Conservation (phyloP, 2,113 vertebrate species). For the Nesogale talazaci region DNA sequence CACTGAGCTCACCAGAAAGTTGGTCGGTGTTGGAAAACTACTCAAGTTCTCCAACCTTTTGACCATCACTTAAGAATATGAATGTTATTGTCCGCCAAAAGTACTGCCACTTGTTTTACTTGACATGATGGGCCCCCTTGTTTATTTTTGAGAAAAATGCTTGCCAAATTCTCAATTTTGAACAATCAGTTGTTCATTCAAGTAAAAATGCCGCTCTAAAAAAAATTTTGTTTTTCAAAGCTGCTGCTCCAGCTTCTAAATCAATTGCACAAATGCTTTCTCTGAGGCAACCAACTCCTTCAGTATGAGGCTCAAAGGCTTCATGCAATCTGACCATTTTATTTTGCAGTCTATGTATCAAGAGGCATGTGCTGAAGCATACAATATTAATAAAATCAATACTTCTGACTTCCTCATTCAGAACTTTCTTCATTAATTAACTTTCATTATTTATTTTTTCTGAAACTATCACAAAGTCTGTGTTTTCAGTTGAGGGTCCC, state of each 20-base stretch:
- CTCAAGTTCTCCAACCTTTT: not conserved
- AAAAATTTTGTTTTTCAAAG: too few species aligned
- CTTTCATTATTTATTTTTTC: not conserved
- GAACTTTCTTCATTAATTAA: not conserved
- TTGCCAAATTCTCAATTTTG: not conserved
- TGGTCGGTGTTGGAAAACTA: not conserved
- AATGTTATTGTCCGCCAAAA: not conserved
- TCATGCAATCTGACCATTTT: not conserved
- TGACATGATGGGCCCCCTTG: not conserved
- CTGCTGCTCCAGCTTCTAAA: not conserved
- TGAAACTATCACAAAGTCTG: not conserved
- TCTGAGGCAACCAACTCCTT: not conserved
- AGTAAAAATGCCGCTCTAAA: not conserved
- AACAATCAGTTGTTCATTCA: not conserved
- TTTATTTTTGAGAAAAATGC: slow-evolving; percentile 14
- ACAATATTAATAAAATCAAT: not conserved
- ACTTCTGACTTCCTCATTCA: not conserved
- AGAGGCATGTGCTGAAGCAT: not conserved
- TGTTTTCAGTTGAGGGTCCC: too few species aligned
- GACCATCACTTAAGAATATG: not conserved
- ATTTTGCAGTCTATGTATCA: not conserved
- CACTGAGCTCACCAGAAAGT: not conserved
- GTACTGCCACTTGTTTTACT: not conserved
- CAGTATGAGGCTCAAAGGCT: not conserved
- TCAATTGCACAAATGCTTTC: too few species aligned